These are phyloP conservation scores for Drosophila paranaensis DNA, from an alignment of 2,888 invertebrate species.

Conservation along the genomic window DNA sequence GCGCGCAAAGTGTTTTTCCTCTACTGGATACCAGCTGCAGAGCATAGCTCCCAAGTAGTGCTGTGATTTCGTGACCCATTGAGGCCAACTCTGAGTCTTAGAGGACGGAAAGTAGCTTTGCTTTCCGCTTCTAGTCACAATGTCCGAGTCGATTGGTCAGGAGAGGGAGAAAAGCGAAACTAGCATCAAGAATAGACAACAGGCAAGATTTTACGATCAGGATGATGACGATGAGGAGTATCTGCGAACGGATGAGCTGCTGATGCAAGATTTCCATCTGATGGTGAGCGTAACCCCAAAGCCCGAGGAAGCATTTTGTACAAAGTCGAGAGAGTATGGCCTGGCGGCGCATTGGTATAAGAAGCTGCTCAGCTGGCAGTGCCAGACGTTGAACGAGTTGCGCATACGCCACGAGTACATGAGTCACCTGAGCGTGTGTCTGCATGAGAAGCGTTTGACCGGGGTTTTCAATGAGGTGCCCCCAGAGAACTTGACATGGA, in stretches of 20 bases:
- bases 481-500: conserved; percentile 40
- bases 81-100: neutral
- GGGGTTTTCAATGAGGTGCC: conserved; percentile 71
- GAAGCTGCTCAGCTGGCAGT: conserved; percentile 63
- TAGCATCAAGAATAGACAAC: neutral
- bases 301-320: conserved; percentile 58
- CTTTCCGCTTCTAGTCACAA: neutral
- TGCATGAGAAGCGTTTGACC: conserved; percentile 64
- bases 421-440: conserved; percentile 69
- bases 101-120: neutral
- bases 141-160: neutral
- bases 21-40: neutral
- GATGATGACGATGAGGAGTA: neutral
- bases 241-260: conserved; percentile 4
- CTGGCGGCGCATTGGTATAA: conserved; percentile 69
- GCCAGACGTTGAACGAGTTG: conserved; percentile 58
- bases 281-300: conserved; percentile 62
- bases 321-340: conserved; percentile 46
- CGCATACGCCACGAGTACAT: conserved; percentile 77
- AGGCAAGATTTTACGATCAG: neutral
- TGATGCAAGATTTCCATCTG: conserved; percentile 68
- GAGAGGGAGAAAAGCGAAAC: conserved; percentile 3
- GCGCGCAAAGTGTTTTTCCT: conserved; percentile 1
- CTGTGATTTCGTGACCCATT: neutral
- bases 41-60: neutral